Evolutionary conservation across 2,888 invertebrate genomes (phyloP), one percentile per base, ranked within the genome.

Genomic region (Hemithea aestivaria): DNA sequence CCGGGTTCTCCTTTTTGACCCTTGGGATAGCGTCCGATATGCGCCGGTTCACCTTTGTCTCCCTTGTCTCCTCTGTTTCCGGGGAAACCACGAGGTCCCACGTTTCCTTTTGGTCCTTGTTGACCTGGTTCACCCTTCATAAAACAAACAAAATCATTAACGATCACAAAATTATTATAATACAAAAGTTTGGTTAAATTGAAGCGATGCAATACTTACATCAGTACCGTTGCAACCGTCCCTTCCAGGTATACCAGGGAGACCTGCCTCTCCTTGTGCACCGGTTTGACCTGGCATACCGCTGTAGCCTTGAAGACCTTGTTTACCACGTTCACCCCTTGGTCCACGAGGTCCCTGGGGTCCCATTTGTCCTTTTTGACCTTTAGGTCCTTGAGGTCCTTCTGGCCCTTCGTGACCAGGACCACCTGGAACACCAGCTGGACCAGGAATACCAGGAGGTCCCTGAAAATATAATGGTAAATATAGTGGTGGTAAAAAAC

Each of bases 181-280:
- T 8, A 16, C 3, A 16, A 5, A 16, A 16, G 16, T 2, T 16
- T 16, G 16, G 5, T 16, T n/a, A n/a, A n/a, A n/a, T n/a, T n/a
- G n/a, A n/a, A n/a, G n/a, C n/a, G n/a, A 16, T 16, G 16, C 5
- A 30, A 35, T 51, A 87, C 91, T 89, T 89, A 96, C 96, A 76
- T 96, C 96, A 35, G 96, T 96, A 63, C 98, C 98, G 66, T 98
- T 98, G 69, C 98, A 99, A 6, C 98, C 99, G 69, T 98, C 97
- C 59, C 93, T 85, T 33, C 98, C 98, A 24, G 94, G 92, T 26
- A 90, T 83, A 55, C 97, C 97, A n/a, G 94, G 88, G 0, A 88
- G 63, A 31, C 97, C 94, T 1, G 89, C 57, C 33, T 88, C 88
- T 21, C 95, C 94, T 64, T 89, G 90, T 37, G 89, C 67, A 41